These are phyloP conservation scores for Cygnus olor DNA, from an alignment of 2,797 vertebrate genomes.

Conservation along the genomic window DNA sequence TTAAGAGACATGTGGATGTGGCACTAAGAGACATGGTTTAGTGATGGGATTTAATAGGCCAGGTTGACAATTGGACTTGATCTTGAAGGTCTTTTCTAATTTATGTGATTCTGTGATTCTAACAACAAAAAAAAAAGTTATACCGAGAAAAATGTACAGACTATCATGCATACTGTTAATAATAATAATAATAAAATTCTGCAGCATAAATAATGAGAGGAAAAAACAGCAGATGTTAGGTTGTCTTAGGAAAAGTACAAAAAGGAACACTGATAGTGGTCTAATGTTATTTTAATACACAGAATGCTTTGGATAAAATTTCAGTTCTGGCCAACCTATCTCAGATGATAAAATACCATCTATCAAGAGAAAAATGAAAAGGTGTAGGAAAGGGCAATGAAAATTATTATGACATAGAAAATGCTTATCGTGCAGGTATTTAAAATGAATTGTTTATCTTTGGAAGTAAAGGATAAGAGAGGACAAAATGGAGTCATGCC, in stretches of 20 bases:
- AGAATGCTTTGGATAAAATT: not conserved
- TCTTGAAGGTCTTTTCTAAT: too few relatives aligned
- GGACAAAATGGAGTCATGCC: not conserved
- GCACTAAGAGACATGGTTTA: too few relatives aligned
- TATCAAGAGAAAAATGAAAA: not conserved
- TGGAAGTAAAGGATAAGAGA: not conserved
- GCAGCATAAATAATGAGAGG: not conserved
- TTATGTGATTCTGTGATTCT: too few relatives aligned
- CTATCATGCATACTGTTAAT: not conserved
- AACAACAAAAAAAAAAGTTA: too few relatives aligned
- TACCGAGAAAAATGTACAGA: too few relatives aligned
- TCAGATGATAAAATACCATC: not conserved
- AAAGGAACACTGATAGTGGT: not conserved
- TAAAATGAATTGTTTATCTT: not conserved
- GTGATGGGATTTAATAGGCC: too few relatives aligned
- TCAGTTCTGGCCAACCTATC: not conserved
- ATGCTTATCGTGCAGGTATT: not conserved
- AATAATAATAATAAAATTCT: not conserved
- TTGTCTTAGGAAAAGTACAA: not conserved
- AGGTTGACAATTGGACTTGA: too few relatives aligned
- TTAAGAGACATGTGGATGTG: too few relatives aligned
- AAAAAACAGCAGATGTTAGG: not conserved
- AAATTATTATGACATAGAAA: not conserved
- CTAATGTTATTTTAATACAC: not conserved
- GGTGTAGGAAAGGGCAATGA: not conserved